Evolutionary conservation across 2,113 vertebrate species (phyloP), one percentile per base, ranked within the genome.

Genomic region (Phaethornis superciliosus): DNA sequence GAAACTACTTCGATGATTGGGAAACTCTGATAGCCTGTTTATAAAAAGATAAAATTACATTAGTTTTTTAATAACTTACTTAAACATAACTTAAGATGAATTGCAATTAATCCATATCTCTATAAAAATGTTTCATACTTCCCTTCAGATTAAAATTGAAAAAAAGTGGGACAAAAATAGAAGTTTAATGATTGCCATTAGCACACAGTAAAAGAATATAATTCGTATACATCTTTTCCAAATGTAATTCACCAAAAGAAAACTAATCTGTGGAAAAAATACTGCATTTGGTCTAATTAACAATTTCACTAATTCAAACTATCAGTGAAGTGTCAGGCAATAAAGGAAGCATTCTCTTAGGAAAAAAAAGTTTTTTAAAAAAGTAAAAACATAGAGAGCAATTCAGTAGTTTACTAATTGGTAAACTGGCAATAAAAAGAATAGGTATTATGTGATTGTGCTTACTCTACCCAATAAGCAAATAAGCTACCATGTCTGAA

Each of bases 11-110:
- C 96, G 97, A 96, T 97, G 96, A 95, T 35, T 97, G 63, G 97
- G 96, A 95, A 97, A 97, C 80, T 98, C 98, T 0, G 83, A 97
- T 2, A 98, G 87, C 79, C 98, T 98, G 80, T 95, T 95, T 35
- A 68, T 19, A 54, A 63, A 91, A 56, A 94, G 32, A 35, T 6
- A 4, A 81, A 12, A 89, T 77, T 71, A 52, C 10, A 21, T 44
- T 91, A 74, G 64, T 70, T 85, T 21, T 47, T 22, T 71, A 44
- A 0, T 55, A 75, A 71, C 51, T 51, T 82, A 95, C 46, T 55
- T 75, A 78, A 88, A 79, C n/a, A 54, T 52, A 91, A 67, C 32
- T 62, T 9, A 75, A 89, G 24, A 7, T 11, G 2, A 81, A 81
- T 33, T 58, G 32, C 47, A 82, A 37, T 28, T 20, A 89, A 88